Base-by-base conservation (phyloP, 2,888 invertebrate genomes). In the Agriopis marginaria region DNA sequence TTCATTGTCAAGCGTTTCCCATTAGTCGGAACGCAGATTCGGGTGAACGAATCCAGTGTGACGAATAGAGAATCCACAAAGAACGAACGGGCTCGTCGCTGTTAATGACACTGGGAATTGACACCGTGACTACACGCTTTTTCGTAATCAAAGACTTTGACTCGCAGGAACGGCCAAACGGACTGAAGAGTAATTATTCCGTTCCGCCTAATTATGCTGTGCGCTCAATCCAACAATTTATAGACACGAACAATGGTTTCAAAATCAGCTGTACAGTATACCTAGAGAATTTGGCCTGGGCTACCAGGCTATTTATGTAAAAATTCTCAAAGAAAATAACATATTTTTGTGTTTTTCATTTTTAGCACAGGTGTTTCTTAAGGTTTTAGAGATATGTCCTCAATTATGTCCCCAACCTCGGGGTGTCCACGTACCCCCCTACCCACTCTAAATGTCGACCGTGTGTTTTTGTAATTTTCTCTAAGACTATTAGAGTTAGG, bases 1-100 rank as follows among this genome's bases (percentile, higher is more conserved):
- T 89, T 75, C 84, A 90, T 89, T 90, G 88, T 89, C 80, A 85
- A 85, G 81, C 81, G 78, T 82, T 87, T 88, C 82, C 87, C 82
- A 86, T 87, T 84, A 87, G 76, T 82, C 74, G 78, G 78, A 73
- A 75, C 80, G 79, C 81, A 82, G 75, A 66, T 63, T 55, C 45
- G 70, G 59, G 54, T 62, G 65, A 73, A 59, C 69, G 64, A 45
- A 47, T 63, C 55, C 68, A 45, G 53, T 6, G 74, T 87, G 86
- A 86, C 86, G 82, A 85, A 87, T 86, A 80, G 81, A 80, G 81
- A 85, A 84, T 81, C 81, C 78, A 86, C 86, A 89, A 88, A 87
- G 85, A 59, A 82, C 73, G 75, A 59, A 69, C 75, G 76, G 75
- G 49, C 77, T 79, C 77, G 74, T 68, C 75, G 66, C 73, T 77